phyloP scores from a whole-genome alignment of 2,888 invertebrate genomes.

The Nephrotoma guestfalica region DNA sequence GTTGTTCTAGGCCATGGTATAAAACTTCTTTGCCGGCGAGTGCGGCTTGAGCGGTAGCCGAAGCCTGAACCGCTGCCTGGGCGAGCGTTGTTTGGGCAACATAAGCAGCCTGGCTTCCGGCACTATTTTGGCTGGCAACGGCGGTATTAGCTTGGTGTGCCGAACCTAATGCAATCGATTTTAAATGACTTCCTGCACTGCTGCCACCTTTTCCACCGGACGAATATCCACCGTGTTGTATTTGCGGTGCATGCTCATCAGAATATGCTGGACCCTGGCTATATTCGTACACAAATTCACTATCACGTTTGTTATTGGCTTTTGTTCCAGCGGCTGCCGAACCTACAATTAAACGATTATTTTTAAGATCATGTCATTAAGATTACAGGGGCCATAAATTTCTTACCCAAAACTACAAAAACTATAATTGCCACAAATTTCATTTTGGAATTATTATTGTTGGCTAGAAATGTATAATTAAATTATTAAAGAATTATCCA shows the following conservation, averaged over 20 bases:
- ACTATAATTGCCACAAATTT: not conserved
- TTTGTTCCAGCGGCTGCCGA: not conserved
- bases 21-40: constrained; percentile 46
- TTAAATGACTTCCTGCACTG: constrained; percentile 51
- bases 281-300: not conserved
- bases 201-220: constrained; percentile 27
- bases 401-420: constrained; percentile 3
- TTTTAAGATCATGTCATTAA: not conserved
- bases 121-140: constrained; percentile 47
- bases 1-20: constrained; percentile 48
- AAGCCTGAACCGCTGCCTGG: constrained; percentile 52
- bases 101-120: constrained; percentile 45
- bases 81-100: constrained; percentile 58
- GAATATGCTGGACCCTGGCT: not conserved
- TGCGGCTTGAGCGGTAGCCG: constrained; percentile 44
- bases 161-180: constrained; percentile 49
- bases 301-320: not conserved
- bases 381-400: not conserved
- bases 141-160: constrained; percentile 57
- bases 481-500: not conserved
- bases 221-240: not conserved
- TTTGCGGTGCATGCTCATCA: not conserved
- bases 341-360: not conserved
- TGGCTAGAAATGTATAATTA: not conserved
- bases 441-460: not conserved